Evolutionary conservation across 2,797 vertebrate species (phyloP).

Genomic region (Brotula barbata): DNA sequence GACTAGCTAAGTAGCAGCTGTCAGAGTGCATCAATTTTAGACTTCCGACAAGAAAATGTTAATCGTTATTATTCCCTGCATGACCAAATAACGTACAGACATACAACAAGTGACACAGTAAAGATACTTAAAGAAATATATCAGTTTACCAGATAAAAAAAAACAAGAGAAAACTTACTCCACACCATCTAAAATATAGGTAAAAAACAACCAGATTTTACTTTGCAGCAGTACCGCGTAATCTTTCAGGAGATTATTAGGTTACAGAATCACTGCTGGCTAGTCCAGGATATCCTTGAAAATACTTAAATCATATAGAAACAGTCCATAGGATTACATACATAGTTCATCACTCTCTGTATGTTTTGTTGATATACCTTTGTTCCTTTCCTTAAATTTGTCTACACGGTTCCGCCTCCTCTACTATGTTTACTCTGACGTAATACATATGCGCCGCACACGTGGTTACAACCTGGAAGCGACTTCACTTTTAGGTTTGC

Average conservation of each 20-base stretch:
- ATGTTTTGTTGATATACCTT: not conserved
- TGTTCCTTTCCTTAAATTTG: not conserved
- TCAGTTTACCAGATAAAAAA: too few species aligned
- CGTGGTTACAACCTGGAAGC: not conserved
- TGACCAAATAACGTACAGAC: too few species aligned
- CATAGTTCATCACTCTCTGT: accelerated
- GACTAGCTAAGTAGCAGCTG: not conserved
- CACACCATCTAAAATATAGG: too few species aligned
- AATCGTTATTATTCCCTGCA: not conserved
- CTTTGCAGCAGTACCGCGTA: not conserved
- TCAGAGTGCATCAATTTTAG: not conserved
- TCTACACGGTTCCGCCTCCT: accelerated
- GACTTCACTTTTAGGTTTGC: not conserved
- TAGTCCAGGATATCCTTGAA: not conserved
- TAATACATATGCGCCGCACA: constrained; percentile 43
- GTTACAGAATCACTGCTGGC: not conserved
- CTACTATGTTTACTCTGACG: constrained; percentile 39
- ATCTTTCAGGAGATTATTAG: constrained; percentile 1
- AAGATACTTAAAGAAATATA: too few species aligned
- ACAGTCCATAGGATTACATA: not conserved
- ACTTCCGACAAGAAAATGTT: constrained; percentile 15
- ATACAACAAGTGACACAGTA: too few species aligned
- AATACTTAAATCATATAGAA: not conserved
- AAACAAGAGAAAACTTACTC: too few species aligned
- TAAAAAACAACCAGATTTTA: not conserved